Conservation (phyloP, 1,140 invertebrate species). For the Coelopa frigida region DNA sequence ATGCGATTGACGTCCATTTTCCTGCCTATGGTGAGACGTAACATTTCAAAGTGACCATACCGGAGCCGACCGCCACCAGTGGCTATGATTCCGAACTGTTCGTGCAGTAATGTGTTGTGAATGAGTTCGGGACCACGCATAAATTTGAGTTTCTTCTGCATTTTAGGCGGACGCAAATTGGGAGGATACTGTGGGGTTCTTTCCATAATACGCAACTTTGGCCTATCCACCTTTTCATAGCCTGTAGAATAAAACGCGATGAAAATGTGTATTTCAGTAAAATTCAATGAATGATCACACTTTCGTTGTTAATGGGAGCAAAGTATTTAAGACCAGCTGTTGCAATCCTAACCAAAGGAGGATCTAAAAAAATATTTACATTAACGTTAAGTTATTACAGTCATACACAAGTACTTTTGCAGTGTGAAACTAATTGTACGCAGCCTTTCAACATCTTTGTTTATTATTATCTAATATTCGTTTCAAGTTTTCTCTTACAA, state of each 20-base stretch:
- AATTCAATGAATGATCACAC: constrained; percentile 50
- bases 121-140: constrained; percentile 85
- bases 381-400: no score
- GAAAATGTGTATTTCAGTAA: neutral
- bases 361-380: no score
- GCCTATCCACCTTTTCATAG: constrained; percentile 65
- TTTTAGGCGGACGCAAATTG: constrained; percentile 65
- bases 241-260: constrained; percentile 45
- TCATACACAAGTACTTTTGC: no score
- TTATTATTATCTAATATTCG: no score
- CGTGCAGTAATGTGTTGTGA: constrained; percentile 77
- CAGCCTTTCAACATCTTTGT: no score
- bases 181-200: constrained; percentile 65
- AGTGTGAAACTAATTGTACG: no score
- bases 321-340: constrained; percentile 56
- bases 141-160: constrained; percentile 69
- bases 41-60: constrained; percentile 80
- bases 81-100: constrained; percentile 88
- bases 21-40: constrained; percentile 60
- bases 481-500: no score
- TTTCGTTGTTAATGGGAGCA: constrained; percentile 50
- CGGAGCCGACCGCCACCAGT: constrained; percentile 73
- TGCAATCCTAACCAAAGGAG: no score
- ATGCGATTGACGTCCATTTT: constrained; percentile 70
- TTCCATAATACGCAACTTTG: constrained; percentile 58